Evolutionary conservation across 2,888 invertebrate genomes (phyloP), one percentile per base, ranked within the genome.

Genomic region (Ctenicera cuprea): DNA sequence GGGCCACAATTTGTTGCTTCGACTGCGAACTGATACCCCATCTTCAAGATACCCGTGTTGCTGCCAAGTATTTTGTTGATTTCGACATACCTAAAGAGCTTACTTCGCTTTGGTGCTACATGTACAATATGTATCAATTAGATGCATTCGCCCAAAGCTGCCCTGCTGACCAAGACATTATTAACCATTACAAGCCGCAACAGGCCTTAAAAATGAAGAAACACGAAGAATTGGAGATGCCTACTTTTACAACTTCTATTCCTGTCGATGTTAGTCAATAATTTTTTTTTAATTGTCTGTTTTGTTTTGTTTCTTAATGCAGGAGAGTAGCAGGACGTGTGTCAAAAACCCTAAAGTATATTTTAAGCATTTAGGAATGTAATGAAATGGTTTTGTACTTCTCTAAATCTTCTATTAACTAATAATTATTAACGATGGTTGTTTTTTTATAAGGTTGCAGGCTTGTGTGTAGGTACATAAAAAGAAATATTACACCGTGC

Each of bases 21-120:
- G 99, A 99, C 89, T 99, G 99, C 88, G 98, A 99, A 88, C 91
- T 99, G 82, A 97, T 99, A 97, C 99, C 98, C 67, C 93, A 98
- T 80, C 91, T 99, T 76, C 99, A 99, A 88, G 99, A 99, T 88
- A 98, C 99, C 88, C 93, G 98, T 87, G 97, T 99, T 78, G 98
- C 99, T 79, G 99, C 98, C 84, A 94, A 94, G 87, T 94, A 94
- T 87, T 94, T 95, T 87, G 94, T 94, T 70, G 94, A 94, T 87
- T 95, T 94, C 86, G 94, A 94, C 87, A 94, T 95, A 86, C 94
- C 94, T 82, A 90, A 91, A 80, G 93, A 93, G 83, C 91, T 96
- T 87, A 91, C 90, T 74, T 90, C 94, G 81, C 90, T 99, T 83
- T 99, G 99, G 99, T 95, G 94, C 84, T 99, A 99, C 91, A 96